Conservation (phyloP, 2,888 invertebrate genomes). For the Bombylius major region DNA sequence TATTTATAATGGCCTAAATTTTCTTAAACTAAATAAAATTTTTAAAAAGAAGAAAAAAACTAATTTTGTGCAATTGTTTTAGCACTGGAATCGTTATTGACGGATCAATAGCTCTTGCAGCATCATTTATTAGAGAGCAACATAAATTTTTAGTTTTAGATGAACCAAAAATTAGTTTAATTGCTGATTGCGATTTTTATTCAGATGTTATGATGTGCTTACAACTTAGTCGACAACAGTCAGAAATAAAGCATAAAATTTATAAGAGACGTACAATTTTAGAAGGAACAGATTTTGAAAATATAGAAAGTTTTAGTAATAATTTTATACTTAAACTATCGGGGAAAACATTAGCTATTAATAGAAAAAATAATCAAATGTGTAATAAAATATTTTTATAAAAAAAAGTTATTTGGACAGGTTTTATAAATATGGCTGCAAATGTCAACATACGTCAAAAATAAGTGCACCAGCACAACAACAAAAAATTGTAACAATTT, state of each 20-base stretch:
- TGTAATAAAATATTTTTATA: slow-evolving; percentile 40
- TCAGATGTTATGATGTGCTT: slow-evolving; percentile 62
- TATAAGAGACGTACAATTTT: slow-evolving; percentile 40
- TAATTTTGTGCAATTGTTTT: slow-evolving; percentile 15
- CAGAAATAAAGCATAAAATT: slow-evolving; percentile 47
- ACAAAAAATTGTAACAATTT: too few species aligned
- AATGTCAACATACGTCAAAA: too few species aligned
- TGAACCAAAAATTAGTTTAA: slow-evolving; percentile 55
- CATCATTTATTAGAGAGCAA: slow-evolving; percentile 50
- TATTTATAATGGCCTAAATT: too few species aligned
- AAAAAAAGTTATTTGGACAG: neutral
- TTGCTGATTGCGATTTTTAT: slow-evolving; percentile 66
- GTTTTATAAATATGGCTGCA: too few species aligned
- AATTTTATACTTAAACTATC: slow-evolving; percentile 36
- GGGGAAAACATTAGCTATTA: slow-evolving; percentile 61
- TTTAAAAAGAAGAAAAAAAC: too few species aligned
- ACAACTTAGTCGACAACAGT: slow-evolving; percentile 56
- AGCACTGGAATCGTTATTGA: slow-evolving; percentile 56
- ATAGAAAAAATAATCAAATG: slow-evolving; percentile 67
- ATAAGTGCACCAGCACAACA: too few species aligned
- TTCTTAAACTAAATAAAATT: too few species aligned
- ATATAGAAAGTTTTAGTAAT: neutral
- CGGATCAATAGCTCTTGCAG: slow-evolving; percentile 49
- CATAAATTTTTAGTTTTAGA: slow-evolving; percentile 51
- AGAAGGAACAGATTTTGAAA: slow-evolving; percentile 8